phyloP scores from a whole-genome alignment of 2,888 invertebrate species.

The Dynastes grantii region DNA sequence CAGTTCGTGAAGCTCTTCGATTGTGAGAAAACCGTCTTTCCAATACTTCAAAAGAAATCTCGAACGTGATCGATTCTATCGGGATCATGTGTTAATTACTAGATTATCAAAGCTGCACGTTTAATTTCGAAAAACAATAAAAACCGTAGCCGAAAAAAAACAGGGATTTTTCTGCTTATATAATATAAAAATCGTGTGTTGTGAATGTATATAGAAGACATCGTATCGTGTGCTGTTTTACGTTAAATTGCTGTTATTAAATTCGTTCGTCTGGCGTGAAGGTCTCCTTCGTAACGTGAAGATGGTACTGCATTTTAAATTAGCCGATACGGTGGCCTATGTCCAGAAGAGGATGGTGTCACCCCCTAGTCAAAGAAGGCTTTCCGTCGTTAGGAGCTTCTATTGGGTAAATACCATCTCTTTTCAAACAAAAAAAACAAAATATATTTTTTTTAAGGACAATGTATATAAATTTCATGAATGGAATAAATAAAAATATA shows the following conservation, averaged over 20 bases:
- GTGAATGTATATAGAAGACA: no score
- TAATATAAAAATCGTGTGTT: background rate
- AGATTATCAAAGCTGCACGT: background rate
- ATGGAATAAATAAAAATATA: no score
- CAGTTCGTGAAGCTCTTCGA: constrained; percentile 34
- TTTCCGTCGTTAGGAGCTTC: constrained; percentile 63
- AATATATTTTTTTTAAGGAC: no score
- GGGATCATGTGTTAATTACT: background rate
- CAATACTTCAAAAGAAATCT: background rate
- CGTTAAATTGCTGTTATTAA: constrained; percentile 21
- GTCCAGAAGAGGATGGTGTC: constrained; percentile 53
- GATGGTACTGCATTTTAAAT: constrained; percentile 49
- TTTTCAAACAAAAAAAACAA: background rate
- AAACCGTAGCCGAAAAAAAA: background rate
- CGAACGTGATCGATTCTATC: background rate
- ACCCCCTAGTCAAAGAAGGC: constrained; percentile 60
- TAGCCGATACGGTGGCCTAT: constrained; percentile 49
- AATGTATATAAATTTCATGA: no score
- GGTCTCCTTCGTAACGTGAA: background rate
- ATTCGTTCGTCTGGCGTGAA: constrained; percentile 6
- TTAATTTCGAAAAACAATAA: background rate
- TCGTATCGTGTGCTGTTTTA: no score
- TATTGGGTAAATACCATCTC: constrained; percentile 59
- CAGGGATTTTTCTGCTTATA: background rate
- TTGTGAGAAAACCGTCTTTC: constrained; percentile 12